A percentile compares a stretch with the other conserved stretches of the same genome.
phyloP scores from a whole-genome alignment of 2,888 invertebrate species.

The Polia nebulosa region DNA sequence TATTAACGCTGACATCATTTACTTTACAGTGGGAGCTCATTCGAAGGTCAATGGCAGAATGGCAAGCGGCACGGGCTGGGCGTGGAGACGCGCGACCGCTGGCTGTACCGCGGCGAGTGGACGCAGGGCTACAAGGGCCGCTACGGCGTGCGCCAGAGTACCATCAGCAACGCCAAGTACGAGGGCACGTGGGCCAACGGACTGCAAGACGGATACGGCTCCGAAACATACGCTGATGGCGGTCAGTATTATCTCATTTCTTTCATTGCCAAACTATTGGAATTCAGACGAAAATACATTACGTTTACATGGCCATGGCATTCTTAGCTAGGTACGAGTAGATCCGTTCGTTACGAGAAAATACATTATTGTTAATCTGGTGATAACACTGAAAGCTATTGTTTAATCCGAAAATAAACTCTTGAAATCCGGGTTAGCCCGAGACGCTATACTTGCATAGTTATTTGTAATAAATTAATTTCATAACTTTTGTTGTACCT shows the following conservation, averaged over 20 bases:
- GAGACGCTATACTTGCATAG: conserved; percentile 41
- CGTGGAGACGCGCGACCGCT: conserved; percentile 98
- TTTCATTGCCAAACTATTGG: conserved; percentile 82
- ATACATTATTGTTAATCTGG: conserved; percentile 74
- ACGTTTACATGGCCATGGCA: conserved; percentile 83
- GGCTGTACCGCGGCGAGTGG: conserved; percentile 99
- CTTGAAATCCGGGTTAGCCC: conserved; percentile 62
- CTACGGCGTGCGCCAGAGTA: conserved; percentile 99
- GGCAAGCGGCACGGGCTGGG: conserved; percentile 99
- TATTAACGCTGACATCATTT: conserved; percentile 47
- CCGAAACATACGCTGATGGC: conserved; percentile 99
- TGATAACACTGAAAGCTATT: conserved; percentile 65
- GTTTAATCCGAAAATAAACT: conserved; percentile 64
- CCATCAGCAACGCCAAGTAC: conserved; percentile 98
- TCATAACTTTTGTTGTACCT: conserved; percentile 58
- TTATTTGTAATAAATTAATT: conserved; percentile 61
- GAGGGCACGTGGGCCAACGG: conserved; percentile 99
- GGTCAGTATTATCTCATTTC: conserved; percentile 93
- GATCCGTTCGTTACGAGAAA: conserved; percentile 70
- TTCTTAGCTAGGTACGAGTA: conserved; percentile 73
- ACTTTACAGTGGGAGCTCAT: conserved; percentile 96
- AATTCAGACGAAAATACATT: conserved; percentile 83
- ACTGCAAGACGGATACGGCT: conserved; percentile 99
- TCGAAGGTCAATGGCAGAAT: conserved; percentile 99
- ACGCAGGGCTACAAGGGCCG: conserved; percentile 99